phyloP scores from a whole-genome alignment of 2,888 invertebrate genomes.

The Rhagium mordax region DNA sequence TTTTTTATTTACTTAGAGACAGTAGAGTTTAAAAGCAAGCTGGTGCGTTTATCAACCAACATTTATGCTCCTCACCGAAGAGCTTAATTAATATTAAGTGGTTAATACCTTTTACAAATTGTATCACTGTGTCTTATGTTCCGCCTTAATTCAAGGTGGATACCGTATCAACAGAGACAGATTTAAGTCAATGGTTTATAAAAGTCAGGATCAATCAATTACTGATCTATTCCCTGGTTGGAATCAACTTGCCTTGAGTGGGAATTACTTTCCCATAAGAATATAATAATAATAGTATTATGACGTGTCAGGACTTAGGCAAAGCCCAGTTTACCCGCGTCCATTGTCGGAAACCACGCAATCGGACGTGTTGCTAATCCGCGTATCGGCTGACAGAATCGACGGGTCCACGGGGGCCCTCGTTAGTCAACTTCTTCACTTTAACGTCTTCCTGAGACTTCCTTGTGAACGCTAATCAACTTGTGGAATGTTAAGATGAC shows the following conservation, averaged over 20 bases:
- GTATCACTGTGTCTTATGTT: too few relatives aligned
- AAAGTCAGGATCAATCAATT: not conserved
- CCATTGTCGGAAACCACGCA: constrained; percentile 52
- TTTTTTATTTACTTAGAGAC: too few relatives aligned
- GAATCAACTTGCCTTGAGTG: not conserved
- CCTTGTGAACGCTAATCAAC: constrained; percentile 58
- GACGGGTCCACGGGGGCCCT: constrained; percentile 60
- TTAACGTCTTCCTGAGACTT: constrained; percentile 55
- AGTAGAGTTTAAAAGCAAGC: too few relatives aligned
- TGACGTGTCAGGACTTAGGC: not conserved
- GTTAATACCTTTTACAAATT: too few relatives aligned
- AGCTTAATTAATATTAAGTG: too few relatives aligned
- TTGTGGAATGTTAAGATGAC: constrained; percentile 59
- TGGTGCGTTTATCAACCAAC: too few relatives aligned
- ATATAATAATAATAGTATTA: not conserved
- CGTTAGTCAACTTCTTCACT: constrained; percentile 64
- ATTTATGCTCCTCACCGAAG: too few relatives aligned
- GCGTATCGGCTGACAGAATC: constrained; percentile 59
- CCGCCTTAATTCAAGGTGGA: too few relatives aligned
- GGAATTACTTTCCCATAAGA: not conserved
- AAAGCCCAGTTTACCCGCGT: constrained; percentile 25
- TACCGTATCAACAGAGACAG: too few relatives aligned
- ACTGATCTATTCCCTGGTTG: too few relatives aligned
- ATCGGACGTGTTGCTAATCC: constrained; percentile 61
- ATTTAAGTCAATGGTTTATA: not conserved